Conservation (phyloP, 1,140 invertebrate species). For the Oncopeltus fasciatus region DNA sequence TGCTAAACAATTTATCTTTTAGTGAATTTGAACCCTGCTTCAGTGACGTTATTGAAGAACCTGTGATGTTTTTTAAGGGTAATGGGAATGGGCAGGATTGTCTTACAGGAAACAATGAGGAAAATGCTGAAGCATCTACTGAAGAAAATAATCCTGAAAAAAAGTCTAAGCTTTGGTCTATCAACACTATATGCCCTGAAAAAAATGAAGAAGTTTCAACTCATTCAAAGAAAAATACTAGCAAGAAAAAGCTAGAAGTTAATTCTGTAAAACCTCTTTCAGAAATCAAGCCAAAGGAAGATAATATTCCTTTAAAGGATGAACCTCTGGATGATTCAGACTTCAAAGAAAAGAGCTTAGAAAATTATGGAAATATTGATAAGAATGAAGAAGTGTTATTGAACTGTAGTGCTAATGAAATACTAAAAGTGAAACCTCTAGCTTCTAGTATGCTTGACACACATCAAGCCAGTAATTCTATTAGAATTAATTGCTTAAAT, state of each 20-base stretch:
- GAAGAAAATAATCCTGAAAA: constrained; percentile 11
- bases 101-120: constrained; percentile 44
- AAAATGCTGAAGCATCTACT: background rate
- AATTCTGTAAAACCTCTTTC: background rate
- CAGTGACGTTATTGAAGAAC: constrained; percentile 53
- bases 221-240: background rate
- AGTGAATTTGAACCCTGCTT: constrained; percentile 24
- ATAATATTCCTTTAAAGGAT: background rate
- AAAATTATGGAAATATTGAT: background rate
- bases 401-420: no score
- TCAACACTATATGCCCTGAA: constrained; percentile 26
- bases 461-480: no score
- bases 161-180: constrained; percentile 27
- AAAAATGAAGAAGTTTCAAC: background rate
- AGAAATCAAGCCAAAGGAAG: background rate
- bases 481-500: no score
- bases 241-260: background rate
- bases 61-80: constrained; percentile 49
- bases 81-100: constrained; percentile 52
- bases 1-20: background rate
- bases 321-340: background rate
- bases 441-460: no score
- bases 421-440: no score
- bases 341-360: background rate
- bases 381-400: no score